A percentile compares a stretch with the other conserved stretches of the same genome.
Conservation (phyloP, 2,113 vertebrate species). For the Neogale vison region DNA sequence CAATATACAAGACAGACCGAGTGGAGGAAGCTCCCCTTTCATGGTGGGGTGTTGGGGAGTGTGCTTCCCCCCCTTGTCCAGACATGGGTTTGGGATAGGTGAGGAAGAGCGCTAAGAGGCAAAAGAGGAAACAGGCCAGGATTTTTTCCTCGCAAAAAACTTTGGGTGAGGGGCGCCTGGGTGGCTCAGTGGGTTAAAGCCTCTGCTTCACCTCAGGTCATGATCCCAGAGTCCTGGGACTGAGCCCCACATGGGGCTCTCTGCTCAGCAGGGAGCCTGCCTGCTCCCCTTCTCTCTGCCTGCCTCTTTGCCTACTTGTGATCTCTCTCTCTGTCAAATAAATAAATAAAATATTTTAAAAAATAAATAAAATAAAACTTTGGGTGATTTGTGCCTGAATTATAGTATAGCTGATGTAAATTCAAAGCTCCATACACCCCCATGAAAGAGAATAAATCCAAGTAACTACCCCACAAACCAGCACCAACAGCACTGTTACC, state of each 20-base stretch:
- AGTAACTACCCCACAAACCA: not conserved
- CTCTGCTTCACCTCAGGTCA: too few species aligned
- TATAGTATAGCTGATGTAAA: not conserved
- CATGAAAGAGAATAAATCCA: slow-evolving; percentile 27
- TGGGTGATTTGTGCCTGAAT: not conserved
- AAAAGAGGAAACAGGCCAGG: not conserved
- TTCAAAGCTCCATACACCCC: not conserved
- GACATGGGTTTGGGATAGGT: not conserved
- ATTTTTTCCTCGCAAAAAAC: not conserved
- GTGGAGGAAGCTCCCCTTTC: not conserved
- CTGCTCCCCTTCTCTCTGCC: too few species aligned
- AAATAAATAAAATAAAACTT: not conserved
- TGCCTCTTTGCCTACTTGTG: too few species aligned
- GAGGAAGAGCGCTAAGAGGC: not conserved
- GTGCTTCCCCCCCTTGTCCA: not conserved
- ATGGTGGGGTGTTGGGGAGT: not conserved
- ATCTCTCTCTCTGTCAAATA: too few species aligned
- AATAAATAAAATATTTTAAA: too few species aligned
- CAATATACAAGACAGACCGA: slow-evolving; percentile 40
- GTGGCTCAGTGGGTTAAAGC: too few species aligned
- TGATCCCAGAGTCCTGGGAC: too few species aligned
- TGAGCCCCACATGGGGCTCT: too few species aligned
- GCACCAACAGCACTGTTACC: not conserved
- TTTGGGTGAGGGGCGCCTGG: not conserved
- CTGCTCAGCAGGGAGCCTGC: too few species aligned